Evolutionary conservation across 1,140 invertebrate species (phyloP), one percentile per base, ranked within the genome.

Genomic region (Pectinophora gossypiella): DNA sequence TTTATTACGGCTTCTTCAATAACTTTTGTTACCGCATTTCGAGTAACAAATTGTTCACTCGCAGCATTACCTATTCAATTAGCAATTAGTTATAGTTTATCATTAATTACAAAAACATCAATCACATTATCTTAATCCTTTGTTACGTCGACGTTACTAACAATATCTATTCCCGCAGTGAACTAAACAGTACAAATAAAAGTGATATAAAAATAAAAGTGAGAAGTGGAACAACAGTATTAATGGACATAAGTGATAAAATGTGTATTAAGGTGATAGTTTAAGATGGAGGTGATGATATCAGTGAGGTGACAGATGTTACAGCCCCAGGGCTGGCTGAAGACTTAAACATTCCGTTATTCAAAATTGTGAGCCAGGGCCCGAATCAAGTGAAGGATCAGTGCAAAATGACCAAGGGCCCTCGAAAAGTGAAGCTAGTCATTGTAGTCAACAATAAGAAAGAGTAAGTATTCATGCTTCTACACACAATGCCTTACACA

Each of bases 361-460:
- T 85, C 79, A 87, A 87, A 83, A 76, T 87, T 62, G 60, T 84
- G 51, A 77, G 66, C 77, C 71, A 85, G 82, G 84, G 80, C 80
- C 82, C 80, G 59, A 51, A 50, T 69, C 80, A 83, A 48, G 71
- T 61, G 53, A 69, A 68, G 66, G 76, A 80, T 68, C 64, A 72
- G 63, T 85, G 82, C 87, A 88, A 80, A 81, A 89, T 88, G 87
- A 89, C 87, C 68, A 88, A 89, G 85, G 87, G 87, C 77, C 87
- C 87, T 80, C 78, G 86, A 70, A 89, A 89, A 76, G 87, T 89
- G 67, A 89, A 89, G 58, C 86, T 89, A 79, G 87, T 89, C 85
- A 89, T 89, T 82, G 87, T 89, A 78, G 87, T 89, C 77, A 89
- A 89, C 80, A 88, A 87, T 83, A 89, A 89, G 73, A 89, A 89